phyloP scores from a whole-genome alignment of 2,797 vertebrate genomes.

The Nyctalus aviator region DNA sequence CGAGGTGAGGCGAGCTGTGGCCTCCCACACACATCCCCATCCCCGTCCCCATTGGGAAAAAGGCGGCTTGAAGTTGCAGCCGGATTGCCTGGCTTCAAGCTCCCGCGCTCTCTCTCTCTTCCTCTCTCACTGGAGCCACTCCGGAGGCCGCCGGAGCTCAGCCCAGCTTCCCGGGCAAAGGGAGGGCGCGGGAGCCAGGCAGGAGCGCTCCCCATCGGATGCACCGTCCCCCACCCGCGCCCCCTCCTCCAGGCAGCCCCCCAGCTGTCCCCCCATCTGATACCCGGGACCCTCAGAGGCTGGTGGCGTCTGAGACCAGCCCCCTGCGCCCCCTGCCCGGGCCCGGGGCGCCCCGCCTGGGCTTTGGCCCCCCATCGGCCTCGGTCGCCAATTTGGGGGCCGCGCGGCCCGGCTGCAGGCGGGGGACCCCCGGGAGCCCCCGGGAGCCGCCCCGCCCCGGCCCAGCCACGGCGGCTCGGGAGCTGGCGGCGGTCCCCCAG shows the following conservation, averaged over 20 bases:
- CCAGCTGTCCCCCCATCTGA: background rate
- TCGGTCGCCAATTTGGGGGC: no score
- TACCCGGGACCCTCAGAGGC: conserved; percentile 56
- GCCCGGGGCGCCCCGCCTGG: background rate
- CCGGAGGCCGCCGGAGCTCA: accelerated
- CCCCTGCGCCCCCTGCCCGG: background rate
- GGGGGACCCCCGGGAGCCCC: no score
- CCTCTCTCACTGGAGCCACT: background rate
- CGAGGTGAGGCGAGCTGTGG: background rate
- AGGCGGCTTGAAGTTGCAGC: conserved; percentile 12
- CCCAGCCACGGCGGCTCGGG: no score
- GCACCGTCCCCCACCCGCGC: background rate
- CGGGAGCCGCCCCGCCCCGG: no score
- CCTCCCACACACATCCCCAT: background rate
- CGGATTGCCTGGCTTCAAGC: background rate
- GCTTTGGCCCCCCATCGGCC: background rate
- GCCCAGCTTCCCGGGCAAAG: background rate
- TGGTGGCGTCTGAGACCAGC: conserved; percentile 61
- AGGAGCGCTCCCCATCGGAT: background rate
- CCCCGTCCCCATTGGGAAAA: no score
- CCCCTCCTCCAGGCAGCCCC: background rate
- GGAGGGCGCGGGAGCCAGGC: background rate
- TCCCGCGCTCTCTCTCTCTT: background rate
- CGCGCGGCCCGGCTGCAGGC: conserved; percentile 71
- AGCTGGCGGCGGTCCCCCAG: conserved; percentile 92